These are phyloP conservation scores for Calameuta pallipes DNA, from an alignment of 2,888 invertebrate species.

Conservation along the genomic window DNA sequence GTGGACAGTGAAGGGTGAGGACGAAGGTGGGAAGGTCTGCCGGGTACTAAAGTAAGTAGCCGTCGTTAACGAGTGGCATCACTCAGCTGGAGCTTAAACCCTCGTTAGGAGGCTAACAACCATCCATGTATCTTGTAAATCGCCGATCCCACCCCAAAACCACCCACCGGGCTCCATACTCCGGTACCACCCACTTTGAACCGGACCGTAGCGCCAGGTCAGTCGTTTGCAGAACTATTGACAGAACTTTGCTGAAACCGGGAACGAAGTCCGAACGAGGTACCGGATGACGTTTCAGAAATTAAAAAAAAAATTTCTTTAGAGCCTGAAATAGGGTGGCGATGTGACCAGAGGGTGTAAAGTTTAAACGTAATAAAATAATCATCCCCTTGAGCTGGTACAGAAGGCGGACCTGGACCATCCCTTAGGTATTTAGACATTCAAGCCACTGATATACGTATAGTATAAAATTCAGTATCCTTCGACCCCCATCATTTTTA, in stretches of 20 bases:
- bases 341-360: too few species aligned
- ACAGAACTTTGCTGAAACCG: background rate
- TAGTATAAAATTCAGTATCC: too few species aligned
- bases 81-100: constrained; percentile 55
- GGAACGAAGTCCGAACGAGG: background rate
- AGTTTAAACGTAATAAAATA: too few species aligned
- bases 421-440: too few species aligned
- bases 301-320: too few species aligned
- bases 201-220: background rate
- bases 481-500: too few species aligned
- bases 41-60: constrained; percentile 32
- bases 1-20: constrained; percentile 12
- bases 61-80: constrained; percentile 55
- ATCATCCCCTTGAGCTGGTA: too few species aligned
- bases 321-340: too few species aligned
- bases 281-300: background rate
- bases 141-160: constrained; percentile 35
- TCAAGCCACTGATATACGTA: too few species aligned
- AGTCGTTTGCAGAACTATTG: background rate
- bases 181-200: too few species aligned
- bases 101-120: constrained; percentile 57
- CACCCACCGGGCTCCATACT: too few species aligned
- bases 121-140: constrained; percentile 54
- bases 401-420: too few species aligned
- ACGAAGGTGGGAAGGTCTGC: constrained; percentile 5